Evolutionary conservation across 2,888 invertebrate genomes (phyloP).

Genomic region (Aromia moschata): DNA sequence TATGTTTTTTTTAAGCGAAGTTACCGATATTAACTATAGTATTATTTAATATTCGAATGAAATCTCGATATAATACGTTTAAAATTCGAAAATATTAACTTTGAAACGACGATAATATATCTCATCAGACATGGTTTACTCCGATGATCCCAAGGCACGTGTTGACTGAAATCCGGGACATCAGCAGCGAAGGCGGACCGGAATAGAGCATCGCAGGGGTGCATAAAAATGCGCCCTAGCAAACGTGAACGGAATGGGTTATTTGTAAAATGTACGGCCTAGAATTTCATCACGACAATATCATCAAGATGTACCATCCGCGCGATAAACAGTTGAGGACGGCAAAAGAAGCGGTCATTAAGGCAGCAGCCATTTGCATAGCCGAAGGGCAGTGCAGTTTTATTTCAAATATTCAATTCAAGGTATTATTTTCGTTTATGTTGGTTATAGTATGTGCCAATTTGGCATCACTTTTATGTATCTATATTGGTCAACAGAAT

Average conservation of each 20-base stretch:
- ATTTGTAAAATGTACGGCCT: conserved; percentile 16
- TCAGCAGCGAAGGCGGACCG: conserved; percentile 24
- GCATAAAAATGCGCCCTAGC: conserved; percentile 33
- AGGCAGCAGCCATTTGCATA: not conserved
- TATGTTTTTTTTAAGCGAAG: too few species aligned
- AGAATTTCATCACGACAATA: conserved; percentile 20
- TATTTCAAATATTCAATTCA: too few species aligned
- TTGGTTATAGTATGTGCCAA: too few species aligned
- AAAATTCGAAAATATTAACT: too few species aligned
- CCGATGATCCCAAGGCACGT: conserved; percentile 24
- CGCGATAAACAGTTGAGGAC: conserved; percentile 17
- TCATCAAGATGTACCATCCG: conserved; percentile 10
- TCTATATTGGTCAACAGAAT: too few species aligned
- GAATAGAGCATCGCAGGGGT: conserved; percentile 20
- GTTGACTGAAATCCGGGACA: conserved; percentile 29
- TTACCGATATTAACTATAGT: too few species aligned
- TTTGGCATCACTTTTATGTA: too few species aligned
- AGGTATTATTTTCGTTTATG: too few species aligned
- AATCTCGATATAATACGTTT: too few species aligned
- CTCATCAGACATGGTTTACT: not conserved
- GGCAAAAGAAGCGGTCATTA: conserved; percentile 22
- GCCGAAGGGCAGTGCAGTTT: too few species aligned
- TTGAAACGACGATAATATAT: too few species aligned
- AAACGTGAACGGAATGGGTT: conserved; percentile 33
- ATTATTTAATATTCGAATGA: too few species aligned